Evolutionary conservation across 2,888 invertebrate species (phyloP), one percentile per base, ranked within the genome.

Genomic region (Eupeodes luniger): DNA sequence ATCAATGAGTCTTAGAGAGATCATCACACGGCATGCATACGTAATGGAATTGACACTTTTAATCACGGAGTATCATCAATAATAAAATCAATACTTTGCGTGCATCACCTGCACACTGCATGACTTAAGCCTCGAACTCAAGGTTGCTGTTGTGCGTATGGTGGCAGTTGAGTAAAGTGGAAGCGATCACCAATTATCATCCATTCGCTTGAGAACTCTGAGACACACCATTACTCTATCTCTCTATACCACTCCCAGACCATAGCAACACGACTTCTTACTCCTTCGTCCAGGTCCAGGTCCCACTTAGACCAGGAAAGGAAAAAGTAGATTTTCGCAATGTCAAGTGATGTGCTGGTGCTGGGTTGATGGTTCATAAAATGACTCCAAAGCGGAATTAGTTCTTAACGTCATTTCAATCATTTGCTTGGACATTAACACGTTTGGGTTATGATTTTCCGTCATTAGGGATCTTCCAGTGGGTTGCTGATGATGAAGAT

Each of bases 371-470:
- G 40, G 5, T 62, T 27, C 2, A 27, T 10, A 34, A 53, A 6
- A 69, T 69, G 55, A 36, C 57, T 78, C 57, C 44, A 57, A 70
- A 59, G 67, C 66, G 53, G 85, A 85, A 88, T 81, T 78, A 85
- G 85, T 81, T 78, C 78, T 78, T 78, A 70, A 78, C 59, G 81
- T 85, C 88, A 88, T 84, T 81, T 81, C 72, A 75, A 88, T 78
- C 85, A 77, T 78, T 72, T 85, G 74, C 57, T 59, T 75, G 74
- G 85, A 81, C 88, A 81, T 88, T 88, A 88, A 88, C 88, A 85
- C 81, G 85, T 81, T 78, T 78, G 77, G 75, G 88, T 88, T 88
- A 88, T 85, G 88, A 88, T 81, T 88, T 81, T 66, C 70, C 74
- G 57, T 88, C 72, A 81, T 80, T 84, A 84, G 80, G 70, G 77